Evolutionary conservation across 2,888 invertebrate species (phyloP).

Genomic region (Plebejus anna): DNA sequence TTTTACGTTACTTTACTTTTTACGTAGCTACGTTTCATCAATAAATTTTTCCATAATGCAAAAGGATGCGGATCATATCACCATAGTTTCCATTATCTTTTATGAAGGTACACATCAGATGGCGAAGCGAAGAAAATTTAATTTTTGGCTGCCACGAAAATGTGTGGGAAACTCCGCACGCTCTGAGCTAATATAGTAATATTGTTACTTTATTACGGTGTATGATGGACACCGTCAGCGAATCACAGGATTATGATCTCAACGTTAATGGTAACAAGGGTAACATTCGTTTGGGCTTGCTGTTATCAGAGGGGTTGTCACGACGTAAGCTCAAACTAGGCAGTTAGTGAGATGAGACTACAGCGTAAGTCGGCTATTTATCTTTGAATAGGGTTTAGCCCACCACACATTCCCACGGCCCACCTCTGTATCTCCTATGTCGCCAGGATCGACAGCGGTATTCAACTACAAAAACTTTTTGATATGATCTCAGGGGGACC

Average conservation of each 20-base stretch:
- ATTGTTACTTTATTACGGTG: constrained; percentile 25
- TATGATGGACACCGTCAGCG: constrained; percentile 20
- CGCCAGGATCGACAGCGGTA: no score
- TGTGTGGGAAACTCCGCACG: background rate
- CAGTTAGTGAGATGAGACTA: constrained; percentile 3
- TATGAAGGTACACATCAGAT: background rate
- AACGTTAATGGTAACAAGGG: background rate
- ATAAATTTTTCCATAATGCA: background rate
- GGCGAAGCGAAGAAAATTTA: background rate
- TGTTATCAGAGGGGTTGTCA: constrained; percentile 1
- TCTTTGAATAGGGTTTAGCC: no score
- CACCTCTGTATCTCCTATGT: no score
- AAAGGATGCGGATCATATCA: background rate
- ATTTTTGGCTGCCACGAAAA: constrained; percentile 16
- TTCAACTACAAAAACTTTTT: no score
- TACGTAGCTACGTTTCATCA: no score
- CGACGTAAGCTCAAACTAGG: constrained; percentile 9
- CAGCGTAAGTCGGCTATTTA: background rate
- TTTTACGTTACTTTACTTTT: no score
- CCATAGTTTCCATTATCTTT: constrained; percentile 1
- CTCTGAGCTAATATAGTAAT: constrained; percentile 5
- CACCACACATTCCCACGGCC: no score
- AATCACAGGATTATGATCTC: constrained; percentile 9
- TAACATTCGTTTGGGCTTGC: background rate
- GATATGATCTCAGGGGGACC: no score